A percentile compares a stretch with the other conserved stretches of the same genome.
Conservation (phyloP, 2,797 vertebrate genomes). For the Semaprochilodus insignis region DNA sequence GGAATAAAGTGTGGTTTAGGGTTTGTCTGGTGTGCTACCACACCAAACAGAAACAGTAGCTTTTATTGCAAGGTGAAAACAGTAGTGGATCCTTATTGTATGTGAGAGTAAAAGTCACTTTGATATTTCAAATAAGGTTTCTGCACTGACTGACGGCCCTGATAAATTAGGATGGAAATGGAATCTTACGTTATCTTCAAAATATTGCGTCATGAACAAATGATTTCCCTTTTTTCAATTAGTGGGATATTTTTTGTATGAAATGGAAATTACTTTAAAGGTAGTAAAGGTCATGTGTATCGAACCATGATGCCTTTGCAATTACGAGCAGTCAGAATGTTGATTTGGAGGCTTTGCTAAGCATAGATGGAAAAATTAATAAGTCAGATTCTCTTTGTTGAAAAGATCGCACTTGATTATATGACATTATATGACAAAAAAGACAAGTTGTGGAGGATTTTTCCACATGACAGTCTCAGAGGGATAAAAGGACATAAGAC, state of each 20-base stretch:
- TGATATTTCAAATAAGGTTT: constrained; percentile 58
- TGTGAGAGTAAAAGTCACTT: constrained; percentile 67
- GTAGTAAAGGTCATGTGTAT: constrained; percentile 84
- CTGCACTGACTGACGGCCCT: constrained; percentile 74
- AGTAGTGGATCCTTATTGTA: constrained; percentile 69
- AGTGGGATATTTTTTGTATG: constrained; percentile 77
- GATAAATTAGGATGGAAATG: constrained; percentile 83
- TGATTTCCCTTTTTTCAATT: constrained; percentile 80
- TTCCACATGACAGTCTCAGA: constrained; percentile 56
- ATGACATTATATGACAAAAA: constrained; percentile 71
- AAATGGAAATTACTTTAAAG: constrained; percentile 84
- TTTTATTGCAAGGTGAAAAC: constrained; percentile 48
- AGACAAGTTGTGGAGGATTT: constrained; percentile 74
- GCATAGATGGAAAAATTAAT: constrained; percentile 76
- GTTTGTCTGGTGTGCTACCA: constrained; percentile 9
- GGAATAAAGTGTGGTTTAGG: background rate
- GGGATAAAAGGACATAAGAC: constrained; percentile 49
- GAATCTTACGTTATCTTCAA: constrained; percentile 78
- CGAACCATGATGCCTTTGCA: constrained; percentile 80
- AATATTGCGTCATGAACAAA: constrained; percentile 65
- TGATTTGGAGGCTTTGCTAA: constrained; percentile 68
- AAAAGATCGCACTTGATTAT: constrained; percentile 84
- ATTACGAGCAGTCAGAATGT: constrained; percentile 75
- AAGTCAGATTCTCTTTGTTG: constrained; percentile 76
- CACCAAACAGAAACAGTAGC: constrained; percentile 2